Evolutionary conservation across 2,888 invertebrate genomes (phyloP).

Genomic region (Pocota personata): DNA sequence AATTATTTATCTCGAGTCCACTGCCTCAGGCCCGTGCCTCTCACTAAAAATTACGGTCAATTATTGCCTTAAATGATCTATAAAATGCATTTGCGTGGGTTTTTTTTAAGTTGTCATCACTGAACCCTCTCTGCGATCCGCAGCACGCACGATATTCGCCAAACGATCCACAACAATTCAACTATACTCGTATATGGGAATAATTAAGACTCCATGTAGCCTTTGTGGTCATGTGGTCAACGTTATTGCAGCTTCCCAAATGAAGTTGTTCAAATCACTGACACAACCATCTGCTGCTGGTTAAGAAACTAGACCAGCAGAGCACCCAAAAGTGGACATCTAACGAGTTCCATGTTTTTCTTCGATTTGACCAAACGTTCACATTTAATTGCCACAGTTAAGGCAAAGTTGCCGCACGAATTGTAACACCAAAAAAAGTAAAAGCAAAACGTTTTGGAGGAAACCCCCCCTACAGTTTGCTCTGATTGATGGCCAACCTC

Average conservation of each 20-base stretch:
- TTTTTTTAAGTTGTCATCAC: conserved; percentile 36
- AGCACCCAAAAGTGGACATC: conserved; percentile 43
- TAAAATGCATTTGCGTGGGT: conserved; percentile 62
- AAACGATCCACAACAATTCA: conserved; percentile 6
- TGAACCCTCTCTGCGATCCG: conserved; percentile 3
- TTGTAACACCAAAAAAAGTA: conserved; percentile 65
- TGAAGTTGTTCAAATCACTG: conserved; percentile 65
- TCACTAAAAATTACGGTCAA: conserved; percentile 4
- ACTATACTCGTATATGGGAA: conserved; percentile 57
- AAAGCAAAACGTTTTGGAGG: conserved; percentile 43
- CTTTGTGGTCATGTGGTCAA: conserved; percentile 52
- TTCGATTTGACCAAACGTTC: conserved; percentile 58
- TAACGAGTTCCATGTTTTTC: conserved; percentile 49
- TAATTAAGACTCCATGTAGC: conserved; percentile 64
- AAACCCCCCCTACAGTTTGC: conserved; percentile 11
- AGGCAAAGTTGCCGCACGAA: conserved; percentile 55
- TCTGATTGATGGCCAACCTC: conserved; percentile 67
- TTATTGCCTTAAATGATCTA: conserved; percentile 35
- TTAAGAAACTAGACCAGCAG: conserved; percentile 20
- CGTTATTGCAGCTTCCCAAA: conserved; percentile 41
- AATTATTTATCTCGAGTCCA: not conserved
- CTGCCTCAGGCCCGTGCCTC: not conserved
- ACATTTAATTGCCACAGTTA: conserved; percentile 67
- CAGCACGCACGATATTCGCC: conserved; percentile 49
- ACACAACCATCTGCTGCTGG: conserved; percentile 39